These are phyloP conservation scores for Lethrus apterus DNA, from an alignment of 1,140 invertebrate species.

Conservation along the genomic window DNA sequence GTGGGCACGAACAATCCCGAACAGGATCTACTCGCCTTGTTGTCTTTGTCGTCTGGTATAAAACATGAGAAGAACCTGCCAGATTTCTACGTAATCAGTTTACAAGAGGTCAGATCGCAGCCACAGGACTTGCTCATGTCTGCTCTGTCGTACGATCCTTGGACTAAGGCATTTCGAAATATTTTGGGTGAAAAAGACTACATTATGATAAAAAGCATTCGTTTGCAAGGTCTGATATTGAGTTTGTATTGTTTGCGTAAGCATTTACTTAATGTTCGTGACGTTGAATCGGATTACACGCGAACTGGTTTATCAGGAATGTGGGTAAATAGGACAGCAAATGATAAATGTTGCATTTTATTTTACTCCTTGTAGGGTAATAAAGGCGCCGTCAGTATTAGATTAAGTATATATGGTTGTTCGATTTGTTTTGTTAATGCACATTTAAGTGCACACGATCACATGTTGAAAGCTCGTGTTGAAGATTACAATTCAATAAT, in stretches of 20 bases:
- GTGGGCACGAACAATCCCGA: conserved; percentile 68
- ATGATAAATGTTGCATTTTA: neutral
- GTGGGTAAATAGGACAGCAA: conserved; percentile 56
- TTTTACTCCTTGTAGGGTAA: conserved; percentile 74
- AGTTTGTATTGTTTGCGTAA: conserved; percentile 67
- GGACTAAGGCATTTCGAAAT: conserved; percentile 70
- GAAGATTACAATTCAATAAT: conserved; percentile 81
- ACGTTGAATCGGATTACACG: conserved; percentile 78
- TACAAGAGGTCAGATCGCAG: conserved; percentile 85
- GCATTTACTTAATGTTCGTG: conserved; percentile 70
- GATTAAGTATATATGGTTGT: conserved; percentile 78
- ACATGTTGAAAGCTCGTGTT: conserved; percentile 70
- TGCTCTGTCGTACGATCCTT: conserved; percentile 74
- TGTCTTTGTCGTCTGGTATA: conserved; percentile 55
- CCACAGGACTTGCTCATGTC: conserved; percentile 78
- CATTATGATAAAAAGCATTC: conserved; percentile 67
- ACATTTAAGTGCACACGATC: conserved; percentile 83
- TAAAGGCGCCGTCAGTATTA: conserved; percentile 85
- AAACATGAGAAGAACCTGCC: conserved; percentile 54
- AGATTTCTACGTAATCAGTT: conserved; percentile 77
- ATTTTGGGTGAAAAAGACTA: conserved; percentile 62
- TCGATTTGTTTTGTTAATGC: conserved; percentile 82
- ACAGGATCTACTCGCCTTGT: conserved; percentile 57
- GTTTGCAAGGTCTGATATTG: conserved; percentile 72
- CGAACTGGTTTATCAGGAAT: conserved; percentile 82